Evolutionary conservation across 2,797 vertebrate species (phyloP).

Genomic region (Acridotheres tristis): DNA sequence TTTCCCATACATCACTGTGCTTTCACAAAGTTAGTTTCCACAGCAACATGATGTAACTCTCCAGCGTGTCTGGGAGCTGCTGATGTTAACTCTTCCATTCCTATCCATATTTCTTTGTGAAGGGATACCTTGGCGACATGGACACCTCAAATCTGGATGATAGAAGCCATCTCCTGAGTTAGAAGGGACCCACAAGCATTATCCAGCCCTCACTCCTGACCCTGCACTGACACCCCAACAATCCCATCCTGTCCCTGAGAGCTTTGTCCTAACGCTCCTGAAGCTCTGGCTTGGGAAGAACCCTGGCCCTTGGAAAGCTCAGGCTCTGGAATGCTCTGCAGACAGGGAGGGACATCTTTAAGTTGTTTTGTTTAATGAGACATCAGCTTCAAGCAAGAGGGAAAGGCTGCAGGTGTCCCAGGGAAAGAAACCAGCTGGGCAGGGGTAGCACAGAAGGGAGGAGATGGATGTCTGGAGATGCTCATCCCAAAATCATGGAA

Average conservation of each 20-base stretch:
- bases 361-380: not conserved
- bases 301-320: not conserved
- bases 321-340: not conserved
- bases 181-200: not conserved
- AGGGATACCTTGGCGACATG: not conserved
- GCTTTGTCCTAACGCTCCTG: fast-evolving
- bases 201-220: not conserved
- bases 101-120: not conserved
- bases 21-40: conserved; percentile 79
- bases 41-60: conserved; percentile 75
- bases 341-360: not conserved
- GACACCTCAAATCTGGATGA: not conserved
- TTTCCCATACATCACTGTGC: conserved; percentile 69
- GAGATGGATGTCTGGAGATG: not conserved
- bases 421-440: not conserved
- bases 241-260: not conserved
- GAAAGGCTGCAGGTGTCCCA: not conserved
- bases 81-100: conserved; percentile 67
- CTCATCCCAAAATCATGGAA: not conserved
- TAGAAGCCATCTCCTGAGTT: not conserved
- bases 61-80: not conserved
- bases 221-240: not conserved
- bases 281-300: not conserved
- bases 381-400: not conserved
- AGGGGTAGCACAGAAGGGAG: not conserved